Conservation (phyloP, 2,888 invertebrate species). For the Caenorhabditis virilis region DNA sequence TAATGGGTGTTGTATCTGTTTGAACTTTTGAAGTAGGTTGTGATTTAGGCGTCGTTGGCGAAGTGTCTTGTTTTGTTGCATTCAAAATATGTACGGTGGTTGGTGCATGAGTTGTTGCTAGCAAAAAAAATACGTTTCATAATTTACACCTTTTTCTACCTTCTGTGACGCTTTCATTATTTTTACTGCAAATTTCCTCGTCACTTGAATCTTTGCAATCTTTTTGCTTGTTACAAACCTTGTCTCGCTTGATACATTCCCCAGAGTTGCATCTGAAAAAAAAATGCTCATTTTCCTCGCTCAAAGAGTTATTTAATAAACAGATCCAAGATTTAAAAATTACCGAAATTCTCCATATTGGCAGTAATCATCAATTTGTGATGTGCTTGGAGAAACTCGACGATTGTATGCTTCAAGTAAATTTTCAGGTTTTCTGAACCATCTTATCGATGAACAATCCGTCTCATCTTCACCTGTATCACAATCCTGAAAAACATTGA, state of each 20-base stretch:
- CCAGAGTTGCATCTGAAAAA: slow-evolving; percentile 11
- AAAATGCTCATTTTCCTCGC: no score
- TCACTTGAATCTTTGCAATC: slow-evolving; percentile 19
- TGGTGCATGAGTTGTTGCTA: slow-evolving; percentile 1
- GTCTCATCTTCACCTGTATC: slow-evolving; percentile 39
- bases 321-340: no score
- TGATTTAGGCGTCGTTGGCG: not conserved
- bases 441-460: slow-evolving; percentile 18
- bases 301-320: no score
- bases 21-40: not conserved
- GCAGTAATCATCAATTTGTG: not conserved
- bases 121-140: not conserved
- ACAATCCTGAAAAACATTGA: slow-evolving; percentile 26
- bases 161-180: not conserved
- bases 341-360: slow-evolving; percentile 5
- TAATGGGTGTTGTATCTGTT: no score
- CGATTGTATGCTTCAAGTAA: slow-evolving; percentile 18
- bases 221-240: slow-evolving; percentile 11
- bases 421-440: slow-evolving; percentile 18
- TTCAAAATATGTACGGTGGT: not conserved
- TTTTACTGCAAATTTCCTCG: slow-evolving; percentile 13
- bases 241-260: slow-evolving; percentile 2
- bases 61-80: not conserved
- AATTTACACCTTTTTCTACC: no score
- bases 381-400: not conserved